phyloP scores from a whole-genome alignment of 2,113 vertebrate species.

The Puma concolor region DNA sequence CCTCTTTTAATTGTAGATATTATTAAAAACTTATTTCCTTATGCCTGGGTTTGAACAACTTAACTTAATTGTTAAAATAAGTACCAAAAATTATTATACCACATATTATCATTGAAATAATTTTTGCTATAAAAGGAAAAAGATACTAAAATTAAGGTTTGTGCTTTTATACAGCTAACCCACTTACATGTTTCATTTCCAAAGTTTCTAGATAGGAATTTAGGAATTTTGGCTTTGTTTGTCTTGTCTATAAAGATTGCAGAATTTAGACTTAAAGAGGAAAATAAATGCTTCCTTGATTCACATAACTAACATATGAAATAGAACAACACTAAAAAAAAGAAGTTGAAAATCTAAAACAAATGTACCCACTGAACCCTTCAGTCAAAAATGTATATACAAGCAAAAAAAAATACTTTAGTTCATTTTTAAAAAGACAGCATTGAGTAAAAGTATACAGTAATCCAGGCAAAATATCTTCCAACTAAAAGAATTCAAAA shows the following conservation, averaged over 20 bases:
- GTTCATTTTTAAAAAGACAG: neutral
- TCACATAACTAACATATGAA: neutral
- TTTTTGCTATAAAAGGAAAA: neutral
- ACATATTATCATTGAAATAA: neutral
- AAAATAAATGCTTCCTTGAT: neutral
- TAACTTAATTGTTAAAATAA: neutral
- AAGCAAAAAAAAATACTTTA: neutral
- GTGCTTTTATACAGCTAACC: neutral
- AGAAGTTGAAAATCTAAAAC: neutral
- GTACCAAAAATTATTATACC: neutral
- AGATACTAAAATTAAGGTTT: neutral
- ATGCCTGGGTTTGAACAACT: neutral
- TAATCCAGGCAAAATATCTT: neutral
- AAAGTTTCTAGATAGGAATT: neutral
- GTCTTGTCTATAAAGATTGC: neutral
- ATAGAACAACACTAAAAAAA: neutral
- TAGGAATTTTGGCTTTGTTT: neutral
- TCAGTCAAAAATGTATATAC: neutral
- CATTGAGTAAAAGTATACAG: neutral
- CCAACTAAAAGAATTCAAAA: neutral
- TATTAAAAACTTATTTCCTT: neutral
- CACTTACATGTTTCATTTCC: slow-evolving; percentile 21
- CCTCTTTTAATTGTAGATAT: neutral
- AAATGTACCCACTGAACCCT: neutral
- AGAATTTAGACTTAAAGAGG: slow-evolving; percentile 1